phyloP scores from a whole-genome alignment of 2,113 vertebrate genomes.

The Albula glossodonta region DNA sequence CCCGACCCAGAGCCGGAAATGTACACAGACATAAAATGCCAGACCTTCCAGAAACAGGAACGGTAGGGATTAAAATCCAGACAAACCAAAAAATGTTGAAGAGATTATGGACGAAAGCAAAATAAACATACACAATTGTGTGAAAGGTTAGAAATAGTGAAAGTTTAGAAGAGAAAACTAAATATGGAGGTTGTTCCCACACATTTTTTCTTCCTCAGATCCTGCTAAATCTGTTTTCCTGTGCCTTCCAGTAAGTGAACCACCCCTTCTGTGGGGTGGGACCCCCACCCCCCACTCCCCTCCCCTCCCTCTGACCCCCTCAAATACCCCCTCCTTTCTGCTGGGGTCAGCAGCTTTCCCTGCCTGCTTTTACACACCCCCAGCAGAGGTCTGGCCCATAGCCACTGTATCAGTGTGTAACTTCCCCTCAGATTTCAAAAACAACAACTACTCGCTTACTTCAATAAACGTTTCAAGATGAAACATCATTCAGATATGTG shows the following conservation, averaged over 20 bases:
- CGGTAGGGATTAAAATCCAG: not conserved
- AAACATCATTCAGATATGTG: too few relatives aligned
- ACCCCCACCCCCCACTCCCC: not conserved
- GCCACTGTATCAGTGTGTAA: too few relatives aligned
- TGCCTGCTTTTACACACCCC: not conserved
- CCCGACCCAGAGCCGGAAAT: conserved; percentile 5
- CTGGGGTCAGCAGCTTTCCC: not conserved
- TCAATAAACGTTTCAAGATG: too few relatives aligned
- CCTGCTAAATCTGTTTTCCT: not conserved
- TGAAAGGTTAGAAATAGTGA: not conserved
- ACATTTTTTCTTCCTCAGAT: not conserved
- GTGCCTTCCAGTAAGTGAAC: not conserved
- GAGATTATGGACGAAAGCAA: not conserved
- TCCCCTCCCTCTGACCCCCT: too few relatives aligned
- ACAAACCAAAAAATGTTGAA: not conserved
- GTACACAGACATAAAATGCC: conserved; percentile 7
- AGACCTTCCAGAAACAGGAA: not conserved
- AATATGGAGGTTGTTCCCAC: not conserved
- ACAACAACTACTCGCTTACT: too few relatives aligned
- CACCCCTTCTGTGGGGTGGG: not conserved
- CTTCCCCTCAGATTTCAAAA: too few relatives aligned
- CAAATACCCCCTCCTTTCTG: not conserved
- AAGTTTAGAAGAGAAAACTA: not conserved
- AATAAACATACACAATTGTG: not conserved
- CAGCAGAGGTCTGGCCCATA: not conserved